phyloP scores from a whole-genome alignment of 2,888 invertebrate species.

The Acleris laterana region DNA sequence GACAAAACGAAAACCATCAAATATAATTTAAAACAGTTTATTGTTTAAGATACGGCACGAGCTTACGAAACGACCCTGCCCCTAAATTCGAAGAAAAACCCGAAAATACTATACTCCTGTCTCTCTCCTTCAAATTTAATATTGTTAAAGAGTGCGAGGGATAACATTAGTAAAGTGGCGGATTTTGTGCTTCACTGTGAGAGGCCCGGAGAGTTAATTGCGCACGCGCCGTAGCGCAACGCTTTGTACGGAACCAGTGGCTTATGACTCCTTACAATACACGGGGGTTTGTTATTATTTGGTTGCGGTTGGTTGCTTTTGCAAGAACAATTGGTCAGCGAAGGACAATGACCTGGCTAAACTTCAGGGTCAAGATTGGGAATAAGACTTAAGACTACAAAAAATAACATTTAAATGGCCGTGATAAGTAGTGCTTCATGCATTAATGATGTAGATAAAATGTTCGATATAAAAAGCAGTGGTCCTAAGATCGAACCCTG shows the following conservation, averaged over 20 bases:
- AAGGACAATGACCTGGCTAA: constrained; percentile 10
- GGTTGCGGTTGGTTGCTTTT: constrained; percentile 15
- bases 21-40: not conserved
- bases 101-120: too few relatives aligned
- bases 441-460: too few relatives aligned
- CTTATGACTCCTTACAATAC: constrained; percentile 33
- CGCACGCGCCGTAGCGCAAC: constrained; percentile 30
- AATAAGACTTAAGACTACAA: not conserved
- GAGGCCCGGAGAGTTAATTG: not conserved
- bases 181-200: too few relatives aligned
- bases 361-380: constrained; percentile 2
- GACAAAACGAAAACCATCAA: not conserved
- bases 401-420: too few relatives aligned
- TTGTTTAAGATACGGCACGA: constrained; percentile 3
- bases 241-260: constrained; percentile 34
- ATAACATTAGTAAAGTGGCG: too few relatives aligned
- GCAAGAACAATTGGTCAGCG: constrained; percentile 10
- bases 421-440: too few relatives aligned
- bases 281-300: constrained; percentile 21
- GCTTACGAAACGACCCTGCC: constrained; percentile 3
- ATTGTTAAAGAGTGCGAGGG: too few relatives aligned
- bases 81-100: not conserved
- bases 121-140: too few relatives aligned
- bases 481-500: constrained; percentile 11
- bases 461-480: not conserved